Evolutionary conservation across 1,140 invertebrate species (phyloP), one percentile per base, ranked within the genome.

Genomic region (Caenorhabditis inopinata): DNA sequence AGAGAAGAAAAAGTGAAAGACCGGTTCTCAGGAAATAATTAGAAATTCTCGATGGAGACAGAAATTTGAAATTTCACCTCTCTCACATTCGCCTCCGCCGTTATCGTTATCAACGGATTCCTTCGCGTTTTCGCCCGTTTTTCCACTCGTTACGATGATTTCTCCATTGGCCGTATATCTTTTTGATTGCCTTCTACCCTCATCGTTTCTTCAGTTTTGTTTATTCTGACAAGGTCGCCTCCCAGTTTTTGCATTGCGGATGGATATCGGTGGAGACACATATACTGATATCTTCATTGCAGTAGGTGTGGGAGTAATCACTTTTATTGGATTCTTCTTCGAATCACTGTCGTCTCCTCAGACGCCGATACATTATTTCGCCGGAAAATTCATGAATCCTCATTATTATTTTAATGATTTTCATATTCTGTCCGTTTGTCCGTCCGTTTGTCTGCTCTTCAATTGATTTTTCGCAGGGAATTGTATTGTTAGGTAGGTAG

Each of bases 131-230:
- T 35, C 73, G 18, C 29, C 23, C 21, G 6, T 46, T 45, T 47
- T 73, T 35, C 38, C 51, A 46, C 18, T 42, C 21, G 3, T 42
- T 79, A n/a, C 23, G 25, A 35, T 68, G 38, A 27, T 79, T 45
- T 79, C 47, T 75, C 21, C 74, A 47, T 38, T 77, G 76, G 48
- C 76, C n/a, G 27, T 51, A 58, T 53, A 77, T 58, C 53, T 51
- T 51, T 53, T 77, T 58, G 48, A 42, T 77, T 51, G 25, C 23
- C 29, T 29, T 47, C 18, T 47, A 25, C n/a, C 76, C 11, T 49
- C 76, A 23, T 4, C 76, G 16, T 29, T 16, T 45, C 11, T 16
- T 25, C 42, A 62, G 38, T 58, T 79, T 79, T 79, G 77, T 79
- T 79, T 79, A 49, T 79, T 79, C 53, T 49, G 11, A 58, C 38